These are phyloP conservation scores for Antrozous pallidus DNA, from an alignment of 2,797 vertebrate species.

Conservation along the genomic window DNA sequence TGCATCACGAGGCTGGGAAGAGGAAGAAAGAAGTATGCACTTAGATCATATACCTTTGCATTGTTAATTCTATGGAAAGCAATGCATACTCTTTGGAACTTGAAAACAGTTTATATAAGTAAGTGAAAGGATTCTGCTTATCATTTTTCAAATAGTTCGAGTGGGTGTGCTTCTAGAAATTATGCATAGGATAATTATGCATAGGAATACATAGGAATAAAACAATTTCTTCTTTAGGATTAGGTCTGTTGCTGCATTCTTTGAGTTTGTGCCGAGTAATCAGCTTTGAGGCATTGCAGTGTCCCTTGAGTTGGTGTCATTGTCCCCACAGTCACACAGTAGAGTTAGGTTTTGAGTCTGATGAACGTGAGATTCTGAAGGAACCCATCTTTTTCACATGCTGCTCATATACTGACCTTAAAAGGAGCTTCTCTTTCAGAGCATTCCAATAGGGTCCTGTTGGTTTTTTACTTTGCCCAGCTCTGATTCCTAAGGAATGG, in stretches of 20 bases:
- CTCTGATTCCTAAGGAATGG: background rate
- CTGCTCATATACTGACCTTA: background rate
- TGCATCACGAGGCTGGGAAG: background rate
- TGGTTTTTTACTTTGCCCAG: background rate
- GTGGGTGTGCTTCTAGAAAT: background rate
- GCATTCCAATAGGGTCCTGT: background rate
- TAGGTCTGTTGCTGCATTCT: background rate
- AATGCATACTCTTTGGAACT: background rate
- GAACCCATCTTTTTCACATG: background rate
- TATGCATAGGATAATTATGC: background rate
- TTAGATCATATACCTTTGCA: background rate
- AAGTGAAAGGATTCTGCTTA: background rate
- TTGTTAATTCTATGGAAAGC: constrained; percentile 20
- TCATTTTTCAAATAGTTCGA: background rate
- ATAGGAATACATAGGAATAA: background rate
- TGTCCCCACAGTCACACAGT: background rate
- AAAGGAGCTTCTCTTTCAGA: background rate
- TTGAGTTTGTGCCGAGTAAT: background rate
- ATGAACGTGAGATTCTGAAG: background rate
- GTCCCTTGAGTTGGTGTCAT: background rate
- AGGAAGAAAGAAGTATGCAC: background rate
- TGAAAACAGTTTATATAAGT: background rate
- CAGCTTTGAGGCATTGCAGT: background rate
- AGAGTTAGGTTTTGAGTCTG: background rate
- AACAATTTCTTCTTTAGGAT: background rate